These are phyloP conservation scores for Acanthosepion pharaonis DNA, from an alignment of 2,888 invertebrate genomes.

Conservation along the genomic window DNA sequence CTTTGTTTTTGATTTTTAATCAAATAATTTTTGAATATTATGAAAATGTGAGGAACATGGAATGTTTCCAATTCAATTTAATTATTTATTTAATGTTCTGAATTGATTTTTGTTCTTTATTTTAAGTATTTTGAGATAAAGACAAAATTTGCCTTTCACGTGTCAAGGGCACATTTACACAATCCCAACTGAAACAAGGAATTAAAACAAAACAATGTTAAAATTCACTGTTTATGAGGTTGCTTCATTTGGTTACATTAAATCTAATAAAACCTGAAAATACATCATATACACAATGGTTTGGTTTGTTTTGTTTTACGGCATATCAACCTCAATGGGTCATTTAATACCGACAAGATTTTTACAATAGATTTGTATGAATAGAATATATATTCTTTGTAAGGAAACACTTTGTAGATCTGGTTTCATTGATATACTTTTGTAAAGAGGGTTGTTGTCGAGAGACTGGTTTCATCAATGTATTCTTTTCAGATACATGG, in stretches of 20 bases:
- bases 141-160: neutral
- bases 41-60: neutral
- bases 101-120: neutral
- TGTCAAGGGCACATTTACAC: neutral
- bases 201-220: neutral
- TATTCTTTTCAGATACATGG: too few relatives aligned
- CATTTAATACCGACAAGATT: too few relatives aligned
- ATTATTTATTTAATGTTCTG: neutral
- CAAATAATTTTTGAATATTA: neutral
- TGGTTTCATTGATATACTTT: too few relatives aligned
- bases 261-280: neutral
- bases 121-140: neutral
- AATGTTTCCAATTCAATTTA: neutral
- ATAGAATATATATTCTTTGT: too few relatives aligned
- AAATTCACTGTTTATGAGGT: too few relatives aligned
- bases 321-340: too few relatives aligned
- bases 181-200: neutral
- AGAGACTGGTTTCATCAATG: too few relatives aligned
- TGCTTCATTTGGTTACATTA: neutral
- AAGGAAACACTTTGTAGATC: too few relatives aligned
- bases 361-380: too few relatives aligned
- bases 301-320: too few relatives aligned
- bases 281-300: neutral
- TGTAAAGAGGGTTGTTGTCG: too few relatives aligned
- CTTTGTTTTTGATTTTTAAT: neutral